Evolutionary conservation across 2,888 invertebrate genomes (phyloP), one percentile per base, ranked within the genome.

Genomic region (Pomacea canaliculata): DNA sequence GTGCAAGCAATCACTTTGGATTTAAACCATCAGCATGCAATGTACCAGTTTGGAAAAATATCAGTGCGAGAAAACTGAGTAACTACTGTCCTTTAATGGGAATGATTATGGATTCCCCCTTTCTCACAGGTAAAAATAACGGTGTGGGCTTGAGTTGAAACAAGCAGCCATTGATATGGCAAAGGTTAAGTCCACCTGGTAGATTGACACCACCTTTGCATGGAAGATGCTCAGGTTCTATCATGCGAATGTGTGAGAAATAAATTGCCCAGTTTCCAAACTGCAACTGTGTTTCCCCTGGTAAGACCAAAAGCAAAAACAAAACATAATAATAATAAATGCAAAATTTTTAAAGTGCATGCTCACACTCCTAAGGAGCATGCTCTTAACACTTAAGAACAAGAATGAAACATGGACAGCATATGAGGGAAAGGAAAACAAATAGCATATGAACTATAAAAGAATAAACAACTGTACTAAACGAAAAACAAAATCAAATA

Each of bases 1-100:
- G 88, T 88, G 69, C 83, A 81, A 70, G 81, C 76, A 19, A 88
- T 84, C 10, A 87, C 66, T 78, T 78, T 13, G 88, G 86, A 69
- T 82, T 75, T 8, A 85, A 73, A 37, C 80, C 83, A 8, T 84
- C 84, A 63, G 79, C 79, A 37, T n/a, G 81, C 72, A 7, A 88
- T 77, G 73, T 87, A 88, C 88, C 88, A 88, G 68, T 88, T 88
- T 18, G 88, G 88, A 79, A 87, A 80, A 16, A 86, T 70, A 76
- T 88, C 87, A 46, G 84, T 84, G 63, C 83, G 80, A n/a, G 86
- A n/a, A 84, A 18, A 87, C 85, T 27, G 86, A 86, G 78, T 85
- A 87, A 78, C n/a, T 84, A 83, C 78, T 88, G 85, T 62, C 83
- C 87, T 70, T 83, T 83, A 70, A 87, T 85, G 10, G 80, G 73